Evolutionary conservation across 2,888 invertebrate genomes (phyloP), one percentile per base, ranked within the genome.

Genomic region (Eupeodes latifasciatus): DNA sequence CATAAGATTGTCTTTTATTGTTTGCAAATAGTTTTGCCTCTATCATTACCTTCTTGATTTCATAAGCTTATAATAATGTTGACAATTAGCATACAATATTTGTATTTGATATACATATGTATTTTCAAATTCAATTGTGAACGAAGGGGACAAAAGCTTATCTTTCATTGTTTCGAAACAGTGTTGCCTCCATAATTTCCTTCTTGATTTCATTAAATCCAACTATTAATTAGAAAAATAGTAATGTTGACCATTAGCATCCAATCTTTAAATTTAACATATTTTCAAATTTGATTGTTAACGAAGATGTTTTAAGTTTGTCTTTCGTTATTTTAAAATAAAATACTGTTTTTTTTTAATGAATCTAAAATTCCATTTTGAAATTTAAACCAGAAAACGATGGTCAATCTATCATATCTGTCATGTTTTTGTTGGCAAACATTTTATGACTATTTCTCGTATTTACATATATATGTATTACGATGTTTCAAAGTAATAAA

Each of bases 401-500:
- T 34, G 7, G 14, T 34, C 6, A 59, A 36, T 59, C 14, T 9
- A 14, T 59, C 59, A 59, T 36, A 7, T 12, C 57, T 53, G 7
- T n/a, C 5, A 11, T 34, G 7, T 59, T 59, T 59, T n/a, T 59
- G 34, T 59, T 36, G 3, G 14, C 7, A 36, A 36, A 59, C 16
- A 27, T 59, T 59, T 36, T 59, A 36, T 36, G 34, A 34, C 34
- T 59, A 4, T 59, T 59, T 59, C 9, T 7, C 6, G 27, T 27
- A 27, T 40, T 0, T 59, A 36, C 2, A 3, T 27, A 27, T 27
- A 2, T 27, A 27, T 27, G 27, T 27, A 27, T 27, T 12, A 12
- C 34, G 14, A 34, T 36, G 12, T n/a, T n/a, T 59, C 59, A 40
- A 62, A 62, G 62, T 10, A 62, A 40, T 62, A 40, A 62, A 62